Evolutionary conservation across 2,797 vertebrate genomes (phyloP), one percentile per base, ranked within the genome.

Genomic region (Pelochelys cantorii): DNA sequence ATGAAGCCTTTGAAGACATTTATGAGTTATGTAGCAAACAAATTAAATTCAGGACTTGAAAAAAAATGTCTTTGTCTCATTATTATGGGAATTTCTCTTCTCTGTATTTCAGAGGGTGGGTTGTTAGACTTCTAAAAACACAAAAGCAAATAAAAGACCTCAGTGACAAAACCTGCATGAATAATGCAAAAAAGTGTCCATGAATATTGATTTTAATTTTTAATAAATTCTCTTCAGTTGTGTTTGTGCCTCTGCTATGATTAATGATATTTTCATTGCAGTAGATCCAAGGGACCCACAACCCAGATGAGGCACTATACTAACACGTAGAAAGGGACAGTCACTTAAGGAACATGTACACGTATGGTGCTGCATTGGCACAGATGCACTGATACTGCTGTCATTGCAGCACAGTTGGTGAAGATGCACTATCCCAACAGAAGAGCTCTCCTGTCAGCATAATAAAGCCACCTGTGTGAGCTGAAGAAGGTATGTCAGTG

Each of bases 1-100:
- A 87, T 34, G 96, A 96, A 92, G 34, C 68, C 93, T 90, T 22
- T 12, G 90, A 60, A 95, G 93, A 92, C 68, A 90, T 93, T 86
- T 1, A 93, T 96, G 96, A 97, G 89, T 48, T 94, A 95, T 90
- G 12, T 17, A 60, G 27, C 60, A 77, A 27, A 5, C 75, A 79
- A 92, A 94, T 90, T 59, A 91, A 95, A 95, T 93, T 91, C 77
- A 65, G 55, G 53, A 20, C 57, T 79, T 82, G 59, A 71, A 86
- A 60, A 82, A 54, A 92, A 81, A 29, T 29, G 34, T 18, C 25
- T 27, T 62, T 79, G 83, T 71, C 85, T 62, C 79, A 48, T 48
- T 71, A 86, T 5, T 54, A 42, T 3, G n/a, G 34, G 84, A 54
- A 79, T 55, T 75, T 68, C 52, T 54, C 20, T 48, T 54, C 31